Evolutionary conservation across 1,140 invertebrate genomes (phyloP).

Genomic region (Rhizoglyphus robini): DNA sequence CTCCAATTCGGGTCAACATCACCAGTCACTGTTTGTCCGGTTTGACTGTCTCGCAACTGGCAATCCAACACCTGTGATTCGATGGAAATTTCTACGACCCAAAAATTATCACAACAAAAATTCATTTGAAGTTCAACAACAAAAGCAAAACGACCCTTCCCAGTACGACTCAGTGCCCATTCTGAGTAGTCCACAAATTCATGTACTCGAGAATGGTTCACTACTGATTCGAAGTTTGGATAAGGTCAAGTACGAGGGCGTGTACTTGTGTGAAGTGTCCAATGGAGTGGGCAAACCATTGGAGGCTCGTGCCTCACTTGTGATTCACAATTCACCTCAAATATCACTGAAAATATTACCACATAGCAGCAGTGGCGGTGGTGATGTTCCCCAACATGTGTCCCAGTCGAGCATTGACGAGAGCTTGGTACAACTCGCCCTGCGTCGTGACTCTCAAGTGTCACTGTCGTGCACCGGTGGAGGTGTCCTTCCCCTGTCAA

Average conservation of each 20-base stretch:
- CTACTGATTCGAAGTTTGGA: conserved; percentile 25
- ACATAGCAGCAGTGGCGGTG: neutral
- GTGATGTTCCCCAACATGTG: neutral
- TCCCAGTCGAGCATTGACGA: neutral
- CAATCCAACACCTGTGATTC: conserved; percentile 28
- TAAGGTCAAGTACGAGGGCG: conserved; percentile 28
- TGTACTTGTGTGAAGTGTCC: conserved; percentile 39
- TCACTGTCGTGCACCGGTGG: conserved; percentile 25
- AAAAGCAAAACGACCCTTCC: neutral
- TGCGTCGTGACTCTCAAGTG: conserved; percentile 22
- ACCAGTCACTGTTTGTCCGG: conserved; percentile 15
- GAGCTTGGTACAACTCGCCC: conserved; percentile 11
- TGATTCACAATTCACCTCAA: conserved; percentile 32
- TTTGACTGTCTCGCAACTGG: conserved; percentile 30
- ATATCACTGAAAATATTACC: conserved; percentile 6
- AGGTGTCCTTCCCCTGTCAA: conserved; percentile 57
- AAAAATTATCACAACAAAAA: neutral
- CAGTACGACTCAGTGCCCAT: conserved; percentile 19
- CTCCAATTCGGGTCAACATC: neutral
- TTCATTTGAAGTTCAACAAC: neutral
- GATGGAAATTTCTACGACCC: conserved; percentile 27
- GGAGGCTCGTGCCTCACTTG: conserved; percentile 37
- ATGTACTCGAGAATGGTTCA: conserved; percentile 30
- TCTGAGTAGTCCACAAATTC: conserved; percentile 28
- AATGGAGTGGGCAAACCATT: conserved; percentile 38